A percentile compares a stretch with the other conserved stretches of the same genome.
Conservation (phyloP, 2,797 vertebrate species). For the Pipistrellus kuhlii region DNA sequence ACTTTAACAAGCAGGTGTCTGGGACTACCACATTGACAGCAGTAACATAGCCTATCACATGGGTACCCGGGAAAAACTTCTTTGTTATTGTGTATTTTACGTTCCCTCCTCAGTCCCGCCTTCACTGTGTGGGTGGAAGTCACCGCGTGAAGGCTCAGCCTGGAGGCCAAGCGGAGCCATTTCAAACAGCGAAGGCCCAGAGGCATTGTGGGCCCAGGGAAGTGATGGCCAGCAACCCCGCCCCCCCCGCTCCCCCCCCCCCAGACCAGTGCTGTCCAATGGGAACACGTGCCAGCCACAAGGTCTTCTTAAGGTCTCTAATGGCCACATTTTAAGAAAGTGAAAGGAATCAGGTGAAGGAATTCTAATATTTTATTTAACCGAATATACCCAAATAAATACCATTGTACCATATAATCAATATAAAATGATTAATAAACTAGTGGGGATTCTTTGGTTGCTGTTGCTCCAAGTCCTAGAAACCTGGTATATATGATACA, state of each 20-base stretch:
- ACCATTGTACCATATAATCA: not conserved
- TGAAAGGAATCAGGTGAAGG: not conserved
- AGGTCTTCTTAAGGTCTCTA: not conserved
- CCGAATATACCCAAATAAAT: not conserved
- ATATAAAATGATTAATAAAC: not conserved
- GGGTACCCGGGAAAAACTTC: not conserved
- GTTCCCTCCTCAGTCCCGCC: not conserved
- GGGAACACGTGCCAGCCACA: not conserved
- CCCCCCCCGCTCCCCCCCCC: too few species aligned
- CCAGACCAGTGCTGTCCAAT: not conserved
- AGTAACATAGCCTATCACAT: not conserved
- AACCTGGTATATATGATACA: not conserved
- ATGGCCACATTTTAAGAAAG: not conserved
- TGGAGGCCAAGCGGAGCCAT: not conserved
- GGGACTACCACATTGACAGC: not conserved
- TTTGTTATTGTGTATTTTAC: not conserved
- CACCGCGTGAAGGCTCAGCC: not conserved
- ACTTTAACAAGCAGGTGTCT: not conserved
- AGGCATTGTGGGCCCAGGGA: not conserved
- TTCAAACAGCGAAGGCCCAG: not conserved
- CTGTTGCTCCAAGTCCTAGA: not conserved
- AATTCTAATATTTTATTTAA: constrained; percentile 28
- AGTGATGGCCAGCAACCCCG: not conserved
- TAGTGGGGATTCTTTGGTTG: not conserved
- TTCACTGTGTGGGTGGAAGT: not conserved